Evolutionary conservation across 2,888 invertebrate species (phyloP), one percentile per base, ranked within the genome.

Genomic region (Papilio gigon): DNA sequence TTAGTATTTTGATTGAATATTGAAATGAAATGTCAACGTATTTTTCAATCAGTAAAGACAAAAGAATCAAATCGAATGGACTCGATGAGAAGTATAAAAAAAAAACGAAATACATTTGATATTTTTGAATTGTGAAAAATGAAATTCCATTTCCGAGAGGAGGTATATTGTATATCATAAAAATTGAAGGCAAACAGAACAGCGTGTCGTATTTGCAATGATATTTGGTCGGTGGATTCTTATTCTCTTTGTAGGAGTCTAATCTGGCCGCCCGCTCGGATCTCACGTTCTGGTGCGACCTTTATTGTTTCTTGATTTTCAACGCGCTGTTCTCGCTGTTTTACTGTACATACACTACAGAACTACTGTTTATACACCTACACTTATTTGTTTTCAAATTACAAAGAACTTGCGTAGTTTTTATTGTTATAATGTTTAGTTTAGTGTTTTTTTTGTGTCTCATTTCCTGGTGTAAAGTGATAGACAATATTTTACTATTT

Each of bases 121-220:
- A 27, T 50, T 59, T 60, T 17, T 17, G 3, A 20, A 20, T 27
- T 37, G 22, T 53, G n/a, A 63, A 63, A 67, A 63, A 68, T 47
- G 60, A 53, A 61, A 68, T 78, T 75, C 77, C 71, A 70, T 76
- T 77, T 53, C 35, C 76, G 75, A 70, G 74, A 71, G 72, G 80
- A 78, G 81, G 78, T 77, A 22, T 77, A 77, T 80, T 81, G 85
- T 87, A 88, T 86, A 86, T 71, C 78, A 89, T 86, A 90, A 90
- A 91, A 90, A 89, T 88, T 85, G 83, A 85, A 84, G 74, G 84
- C 84, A 91, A 91, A 91, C 88, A 91, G 82, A 76, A 75, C 77
- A 75, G 80, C 78, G 77, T 76, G 79, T 77, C 76, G 82, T 91
- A 90, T 91, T 91, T 90, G 88, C 86, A 71, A 74, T 83, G 84